Conservation (phyloP, 2,888 invertebrate genomes). For the Acleris sparsana region DNA sequence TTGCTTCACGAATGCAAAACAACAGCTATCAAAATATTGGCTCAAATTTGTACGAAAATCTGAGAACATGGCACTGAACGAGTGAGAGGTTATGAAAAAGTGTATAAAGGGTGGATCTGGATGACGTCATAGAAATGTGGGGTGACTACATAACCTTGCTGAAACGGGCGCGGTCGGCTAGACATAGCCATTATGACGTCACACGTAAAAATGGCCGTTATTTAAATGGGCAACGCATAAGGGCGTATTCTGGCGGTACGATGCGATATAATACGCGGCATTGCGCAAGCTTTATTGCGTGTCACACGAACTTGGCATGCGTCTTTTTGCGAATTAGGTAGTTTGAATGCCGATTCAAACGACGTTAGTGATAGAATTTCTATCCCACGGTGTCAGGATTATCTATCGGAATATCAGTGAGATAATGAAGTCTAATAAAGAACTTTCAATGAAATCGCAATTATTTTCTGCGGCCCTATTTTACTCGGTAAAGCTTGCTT, state of each 20-base stretch:
- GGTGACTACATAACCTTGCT: constrained; percentile 49
- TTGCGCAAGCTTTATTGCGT: constrained; percentile 32
- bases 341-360: constrained; percentile 21
- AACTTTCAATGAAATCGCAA: background rate
- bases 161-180: constrained; percentile 44
- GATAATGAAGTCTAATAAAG: background rate
- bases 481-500: too few relatives aligned
- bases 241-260: constrained; percentile 3
- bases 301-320: constrained; percentile 30
- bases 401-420: constrained; percentile 4
- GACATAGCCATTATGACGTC: constrained; percentile 43
- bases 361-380: constrained; percentile 14
- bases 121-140: constrained; percentile 45
- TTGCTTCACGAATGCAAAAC: background rate
- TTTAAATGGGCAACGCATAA: constrained; percentile 23
- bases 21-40: too few relatives aligned
- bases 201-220: constrained; percentile 41
- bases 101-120: constrained; percentile 32
- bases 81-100: constrained; percentile 11
- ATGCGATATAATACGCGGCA: constrained; percentile 12
- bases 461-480: too few relatives aligned
- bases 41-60: too few relatives aligned
- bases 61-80: too few relatives aligned
- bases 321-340: constrained; percentile 30
- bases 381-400: constrained; percentile 24